Evolutionary conservation across 1,140 invertebrate genomes (phyloP).

Genomic region (Metaphire vulgaris): DNA sequence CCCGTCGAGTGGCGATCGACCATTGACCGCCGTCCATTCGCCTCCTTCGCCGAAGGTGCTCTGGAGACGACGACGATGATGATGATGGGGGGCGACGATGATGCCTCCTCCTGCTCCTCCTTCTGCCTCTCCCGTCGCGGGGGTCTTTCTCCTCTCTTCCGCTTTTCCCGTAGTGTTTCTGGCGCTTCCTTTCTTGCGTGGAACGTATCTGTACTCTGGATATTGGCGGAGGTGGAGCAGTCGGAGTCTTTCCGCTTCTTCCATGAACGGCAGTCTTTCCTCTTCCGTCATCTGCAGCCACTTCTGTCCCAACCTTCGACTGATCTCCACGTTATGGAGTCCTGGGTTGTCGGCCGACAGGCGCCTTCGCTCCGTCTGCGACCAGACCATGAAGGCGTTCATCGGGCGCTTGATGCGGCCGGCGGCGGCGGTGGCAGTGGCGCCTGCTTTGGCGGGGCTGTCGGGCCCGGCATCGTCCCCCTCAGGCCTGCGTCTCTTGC

Average conservation of each 20-base stretch:
- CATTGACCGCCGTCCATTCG: too few species aligned
- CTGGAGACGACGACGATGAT: too few species aligned
- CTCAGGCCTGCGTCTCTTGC: neutral
- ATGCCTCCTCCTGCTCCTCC: neutral
- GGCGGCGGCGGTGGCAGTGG: conserved; percentile 29
- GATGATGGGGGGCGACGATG: too few species aligned
- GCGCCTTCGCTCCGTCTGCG: neutral
- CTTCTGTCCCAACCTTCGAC: neutral
- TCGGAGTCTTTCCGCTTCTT: conserved; percentile 90
- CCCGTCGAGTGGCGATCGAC: too few species aligned
- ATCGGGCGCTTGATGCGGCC: conserved; percentile 30
- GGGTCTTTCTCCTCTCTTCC: neutral
- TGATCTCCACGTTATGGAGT: conserved; percentile 18
- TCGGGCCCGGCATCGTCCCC: conserved; percentile 27
- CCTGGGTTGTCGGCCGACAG: conserved; percentile 1
- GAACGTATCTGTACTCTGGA: conserved; percentile 91
- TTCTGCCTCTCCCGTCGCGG: neutral
- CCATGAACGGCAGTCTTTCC: conserved; percentile 94
- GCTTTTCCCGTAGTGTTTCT: neutral
- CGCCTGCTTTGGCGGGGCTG: conserved; percentile 33
- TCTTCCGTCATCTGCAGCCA: conserved; percentile 12
- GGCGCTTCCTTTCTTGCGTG: conserved; percentile 45
- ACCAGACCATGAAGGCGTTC: neutral
- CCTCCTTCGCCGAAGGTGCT: too few species aligned
- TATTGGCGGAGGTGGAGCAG: conserved; percentile 97